These are phyloP conservation scores for Hyla sarda DNA, from an alignment of 2,113 vertebrate genomes.

Conservation along the genomic window DNA sequence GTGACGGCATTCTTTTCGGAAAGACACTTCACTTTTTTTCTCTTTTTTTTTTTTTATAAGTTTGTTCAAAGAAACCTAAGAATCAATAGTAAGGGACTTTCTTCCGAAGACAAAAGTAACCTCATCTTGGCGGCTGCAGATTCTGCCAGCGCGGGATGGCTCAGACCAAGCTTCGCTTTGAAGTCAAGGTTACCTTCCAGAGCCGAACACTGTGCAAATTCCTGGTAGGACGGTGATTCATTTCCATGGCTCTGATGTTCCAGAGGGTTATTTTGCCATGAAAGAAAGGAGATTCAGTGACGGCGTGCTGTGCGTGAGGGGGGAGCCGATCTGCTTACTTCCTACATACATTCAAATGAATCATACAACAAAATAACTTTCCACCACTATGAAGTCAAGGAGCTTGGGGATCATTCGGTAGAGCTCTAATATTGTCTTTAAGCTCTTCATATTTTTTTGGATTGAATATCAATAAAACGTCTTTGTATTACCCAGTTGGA, in stretches of 20 bases:
- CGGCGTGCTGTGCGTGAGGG: constrained; percentile 52
- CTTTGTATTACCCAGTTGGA: not conserved
- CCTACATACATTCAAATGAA: constrained; percentile 50
- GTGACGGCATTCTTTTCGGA: constrained; percentile 57
- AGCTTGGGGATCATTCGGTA: constrained; percentile 2
- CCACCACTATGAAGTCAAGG: not conserved
- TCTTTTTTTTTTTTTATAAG: constrained; percentile 55
- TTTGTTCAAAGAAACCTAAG: constrained; percentile 55
- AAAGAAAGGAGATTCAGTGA: constrained; percentile 57
- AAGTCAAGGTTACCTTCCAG: constrained; percentile 60
- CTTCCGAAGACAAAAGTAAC: constrained; percentile 59
- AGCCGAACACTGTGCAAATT: constrained; percentile 59
- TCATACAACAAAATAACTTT: constrained; percentile 52
- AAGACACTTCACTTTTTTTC: constrained; percentile 51
- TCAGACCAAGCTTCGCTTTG: constrained; percentile 58
- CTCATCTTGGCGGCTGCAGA: constrained; percentile 54
- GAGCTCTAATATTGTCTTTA: not conserved
- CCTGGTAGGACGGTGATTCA: constrained; percentile 60
- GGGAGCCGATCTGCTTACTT: constrained; percentile 32
- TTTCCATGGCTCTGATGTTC: constrained; percentile 59
- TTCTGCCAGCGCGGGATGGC: constrained; percentile 52
- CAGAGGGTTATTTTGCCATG: constrained; percentile 53
- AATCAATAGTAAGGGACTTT: constrained; percentile 61
- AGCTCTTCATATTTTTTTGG: not conserved
- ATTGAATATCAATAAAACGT: not conserved